Evolutionary conservation across 2,888 invertebrate genomes (phyloP), one percentile per base, ranked within the genome.

Genomic region (Drosophila paranaensis): DNA sequence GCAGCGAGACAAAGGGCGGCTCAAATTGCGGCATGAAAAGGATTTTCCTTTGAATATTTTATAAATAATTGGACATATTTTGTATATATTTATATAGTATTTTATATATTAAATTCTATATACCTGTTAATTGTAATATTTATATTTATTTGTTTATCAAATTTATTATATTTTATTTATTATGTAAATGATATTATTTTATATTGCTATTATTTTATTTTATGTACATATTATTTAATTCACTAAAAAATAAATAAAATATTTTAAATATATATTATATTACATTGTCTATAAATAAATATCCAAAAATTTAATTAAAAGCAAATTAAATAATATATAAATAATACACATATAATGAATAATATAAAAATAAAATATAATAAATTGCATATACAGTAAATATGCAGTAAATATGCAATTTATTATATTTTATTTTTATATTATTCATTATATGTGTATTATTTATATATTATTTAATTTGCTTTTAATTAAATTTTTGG

Each of bases 1-100:
- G 58, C 60, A 6, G 25, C 71, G 78, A 81, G 81, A 81, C 81
- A 81, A 80, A 77, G 67, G 57, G 50, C 50, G 58, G 50, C 45
- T 13, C 46, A 46, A 51, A 48, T 48, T 53, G 46, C 39, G 48
- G 48, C n/a, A 33, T 14, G 37, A 16, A 39, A 45, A 37, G 10
- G 11, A 39, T 27, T 20, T n/a, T n/a, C 0, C 10, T 33, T n/a
- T 6, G 16, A 35, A 51, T 11, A 20, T 13, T 35, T 20, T 50
- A 6, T 8, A 35, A 1, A 35, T 33, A 13, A 2, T 11, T 45
- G 6, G 10, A 10, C 11, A 20, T 20, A 11, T 43, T 20, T 10
- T 10, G 1, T 43, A 25, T 25, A 20, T 20, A 43, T 20, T 4
- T 43, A 6, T 11, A 27, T 27, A 27, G 6, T 42, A 10, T 42